These are phyloP conservation scores for Brachyhypopomus gauderio DNA, from an alignment of 2,113 vertebrate genomes.

Conservation along the genomic window DNA sequence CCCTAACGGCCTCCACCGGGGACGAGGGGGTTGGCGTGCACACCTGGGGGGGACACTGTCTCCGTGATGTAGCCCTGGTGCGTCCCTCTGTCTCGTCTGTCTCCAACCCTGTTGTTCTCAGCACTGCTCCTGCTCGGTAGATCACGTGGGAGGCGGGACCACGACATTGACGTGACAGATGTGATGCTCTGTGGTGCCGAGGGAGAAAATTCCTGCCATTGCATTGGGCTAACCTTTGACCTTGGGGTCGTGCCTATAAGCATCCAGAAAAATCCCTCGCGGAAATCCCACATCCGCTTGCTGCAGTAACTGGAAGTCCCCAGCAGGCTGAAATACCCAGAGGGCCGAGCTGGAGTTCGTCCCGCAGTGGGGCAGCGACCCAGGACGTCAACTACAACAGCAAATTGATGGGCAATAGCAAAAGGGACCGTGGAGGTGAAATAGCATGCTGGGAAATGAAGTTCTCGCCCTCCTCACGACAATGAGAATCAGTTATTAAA, in stretches of 20 bases:
- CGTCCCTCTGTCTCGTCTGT: conserved; percentile 22
- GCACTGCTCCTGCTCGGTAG: not conserved
- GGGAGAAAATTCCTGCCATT: conserved; percentile 31
- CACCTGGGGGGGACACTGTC: not conserved
- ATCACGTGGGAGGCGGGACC: too few species aligned
- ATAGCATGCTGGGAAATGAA: conserved; percentile 49
- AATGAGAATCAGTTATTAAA: conserved; percentile 6
- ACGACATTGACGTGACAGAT: not conserved
- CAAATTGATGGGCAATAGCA: conserved; percentile 14
- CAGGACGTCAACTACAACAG: not conserved
- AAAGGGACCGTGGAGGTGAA: conserved; percentile 18
- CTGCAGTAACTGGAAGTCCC: not conserved
- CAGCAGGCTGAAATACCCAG: not conserved
- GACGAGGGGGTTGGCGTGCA: conserved; percentile 32
- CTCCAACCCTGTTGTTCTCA: conserved; percentile 19
- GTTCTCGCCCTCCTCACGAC: conserved; percentile 45
- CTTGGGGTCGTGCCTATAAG: not conserved
- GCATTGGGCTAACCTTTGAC: conserved; percentile 35
- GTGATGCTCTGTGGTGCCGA: conserved; percentile 8
- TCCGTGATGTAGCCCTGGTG: not conserved
- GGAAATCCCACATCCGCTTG: conserved; percentile 30
- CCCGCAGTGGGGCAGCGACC: not conserved
- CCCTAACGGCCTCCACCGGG: conserved; percentile 50
- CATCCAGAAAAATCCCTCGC: not conserved
- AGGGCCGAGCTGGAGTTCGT: conserved; percentile 7